These are phyloP conservation scores for Pomacea maculata DNA, from an alignment of 1,140 invertebrate species.

Conservation along the genomic window DNA sequence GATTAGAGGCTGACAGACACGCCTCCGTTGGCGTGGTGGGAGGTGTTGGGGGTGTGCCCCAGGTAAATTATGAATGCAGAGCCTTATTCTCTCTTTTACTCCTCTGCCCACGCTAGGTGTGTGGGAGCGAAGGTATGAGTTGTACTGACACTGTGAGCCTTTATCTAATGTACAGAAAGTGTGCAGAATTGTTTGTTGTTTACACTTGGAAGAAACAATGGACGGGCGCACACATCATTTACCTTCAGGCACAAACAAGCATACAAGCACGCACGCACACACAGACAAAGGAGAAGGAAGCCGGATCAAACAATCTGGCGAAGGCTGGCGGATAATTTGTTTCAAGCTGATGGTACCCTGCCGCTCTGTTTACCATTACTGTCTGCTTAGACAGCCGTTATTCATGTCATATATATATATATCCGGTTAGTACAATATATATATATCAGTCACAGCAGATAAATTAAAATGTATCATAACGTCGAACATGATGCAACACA, in stretches of 20 bases:
- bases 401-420: background rate
- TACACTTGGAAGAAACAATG: too few relatives aligned
- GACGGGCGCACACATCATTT: too few relatives aligned
- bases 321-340: background rate
- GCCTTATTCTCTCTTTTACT: too few relatives aligned
- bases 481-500: background rate
- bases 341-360: background rate
- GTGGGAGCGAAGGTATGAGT: too few relatives aligned
- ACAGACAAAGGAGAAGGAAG: background rate
- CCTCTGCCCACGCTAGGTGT: too few relatives aligned
- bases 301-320: background rate
- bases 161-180: too few relatives aligned
- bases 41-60: too few relatives aligned
- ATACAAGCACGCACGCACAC: slow-evolving; percentile 2
- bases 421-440: background rate
- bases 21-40: too few relatives aligned
- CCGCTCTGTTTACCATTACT: background rate
- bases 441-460: background rate
- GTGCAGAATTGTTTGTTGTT: too few relatives aligned
- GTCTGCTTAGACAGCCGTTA: background rate
- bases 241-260: background rate
- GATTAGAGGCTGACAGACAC: too few relatives aligned
- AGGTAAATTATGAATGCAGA: too few relatives aligned
- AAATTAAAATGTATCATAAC: background rate
- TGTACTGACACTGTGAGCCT: too few relatives aligned